phyloP scores from a whole-genome alignment of 2,797 vertebrate species.

The Smutsia temminckii region DNA sequence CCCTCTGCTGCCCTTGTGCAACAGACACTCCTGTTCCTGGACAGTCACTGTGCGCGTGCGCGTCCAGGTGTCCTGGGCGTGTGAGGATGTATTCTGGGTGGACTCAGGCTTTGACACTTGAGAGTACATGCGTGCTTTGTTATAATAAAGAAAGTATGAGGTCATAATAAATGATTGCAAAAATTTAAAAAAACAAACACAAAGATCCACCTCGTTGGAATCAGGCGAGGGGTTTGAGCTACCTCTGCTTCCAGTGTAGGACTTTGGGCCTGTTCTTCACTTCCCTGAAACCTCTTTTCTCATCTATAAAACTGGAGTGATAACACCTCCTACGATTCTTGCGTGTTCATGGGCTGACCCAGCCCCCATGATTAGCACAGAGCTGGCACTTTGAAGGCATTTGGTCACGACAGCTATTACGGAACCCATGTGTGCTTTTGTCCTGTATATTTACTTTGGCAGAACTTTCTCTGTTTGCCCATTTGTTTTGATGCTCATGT shows the following conservation, averaged over 20 bases:
- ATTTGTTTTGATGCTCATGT: background rate
- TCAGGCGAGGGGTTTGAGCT: background rate
- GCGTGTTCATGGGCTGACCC: background rate
- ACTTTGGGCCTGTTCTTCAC: no score
- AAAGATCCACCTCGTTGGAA: background rate
- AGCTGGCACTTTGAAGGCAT: background rate
- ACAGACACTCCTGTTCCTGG: background rate
- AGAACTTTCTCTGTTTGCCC: background rate
- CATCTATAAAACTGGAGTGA: rapidly evolving
- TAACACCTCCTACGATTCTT: rapidly evolving
- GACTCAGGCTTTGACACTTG: background rate
- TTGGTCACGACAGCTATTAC: background rate
- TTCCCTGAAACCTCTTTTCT: background rate
- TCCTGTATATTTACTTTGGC: background rate
- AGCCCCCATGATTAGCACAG: background rate
- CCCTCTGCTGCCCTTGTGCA: background rate
- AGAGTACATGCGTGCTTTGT: background rate
- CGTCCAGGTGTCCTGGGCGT: rapidly evolving
- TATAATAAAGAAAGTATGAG: background rate
- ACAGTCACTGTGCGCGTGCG: background rate
- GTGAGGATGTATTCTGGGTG: rapidly evolving
- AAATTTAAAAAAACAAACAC: no score
- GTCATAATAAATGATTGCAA: background rate
- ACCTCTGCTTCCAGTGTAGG: rapidly evolving
- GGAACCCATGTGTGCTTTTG: background rate